Conservation (phyloP, 2,797 vertebrate genomes). For the Acestrorhynchus altus region DNA sequence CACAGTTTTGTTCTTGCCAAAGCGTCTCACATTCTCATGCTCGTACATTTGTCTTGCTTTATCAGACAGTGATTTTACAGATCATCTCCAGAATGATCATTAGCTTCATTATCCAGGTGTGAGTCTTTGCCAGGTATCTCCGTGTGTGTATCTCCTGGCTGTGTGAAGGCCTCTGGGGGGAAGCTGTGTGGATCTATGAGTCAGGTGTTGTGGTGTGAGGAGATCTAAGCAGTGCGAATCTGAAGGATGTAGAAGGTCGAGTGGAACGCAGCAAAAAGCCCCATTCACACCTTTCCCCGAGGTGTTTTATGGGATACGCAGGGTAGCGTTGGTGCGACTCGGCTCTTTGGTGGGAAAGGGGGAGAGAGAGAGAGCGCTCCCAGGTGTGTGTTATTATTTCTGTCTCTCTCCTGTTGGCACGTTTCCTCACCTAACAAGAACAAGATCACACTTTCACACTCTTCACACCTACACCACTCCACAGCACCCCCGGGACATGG, state of each 20-base stretch:
- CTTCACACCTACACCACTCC: not conserved
- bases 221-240: not conserved
- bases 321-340: not conserved
- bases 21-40: too few species aligned
- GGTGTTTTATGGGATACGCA: conserved; percentile 1
- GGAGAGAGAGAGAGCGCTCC: conserved; percentile 4
- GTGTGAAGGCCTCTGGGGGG: not conserved
- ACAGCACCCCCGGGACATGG: too few species aligned
- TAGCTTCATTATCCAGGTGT: too few species aligned
- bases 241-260: not conserved
- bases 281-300: conserved; percentile 1
- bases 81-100: too few species aligned
- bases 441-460: conserved; percentile 13
- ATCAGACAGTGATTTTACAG: too few species aligned
- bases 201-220: not conserved
- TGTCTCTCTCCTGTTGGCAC: conserved; percentile 19
- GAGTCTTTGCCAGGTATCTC: too few species aligned
- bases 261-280: not conserved
- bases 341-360: not conserved
- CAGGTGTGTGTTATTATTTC: conserved; percentile 34
- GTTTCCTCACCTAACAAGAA: conserved; percentile 28
- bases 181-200: not conserved
- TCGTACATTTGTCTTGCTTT: too few species aligned
- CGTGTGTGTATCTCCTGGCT: too few species aligned
- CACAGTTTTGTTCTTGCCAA: too few species aligned